Base-by-base conservation (phyloP, 2,797 vertebrate genomes). In the Crocidura indochinensis region DNA sequence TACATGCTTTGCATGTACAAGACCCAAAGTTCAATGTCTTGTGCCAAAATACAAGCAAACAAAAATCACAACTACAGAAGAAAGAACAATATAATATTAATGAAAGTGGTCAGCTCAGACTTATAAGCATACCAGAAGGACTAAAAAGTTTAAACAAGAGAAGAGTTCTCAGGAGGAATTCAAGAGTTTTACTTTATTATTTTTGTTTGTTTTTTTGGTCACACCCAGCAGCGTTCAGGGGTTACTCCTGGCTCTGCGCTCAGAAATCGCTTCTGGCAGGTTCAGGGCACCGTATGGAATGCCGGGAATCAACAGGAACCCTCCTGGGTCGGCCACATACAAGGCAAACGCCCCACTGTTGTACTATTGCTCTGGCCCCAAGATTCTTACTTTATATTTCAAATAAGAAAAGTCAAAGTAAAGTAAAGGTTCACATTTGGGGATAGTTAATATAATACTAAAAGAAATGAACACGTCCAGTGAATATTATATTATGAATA, bases 21-120 rank as follows among this genome's bases (percentile, higher is more conserved):
- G 4, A 17, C 51, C 51, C 17, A 14, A 53, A 53, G 51, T 53
- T 53, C 51, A 53, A 53, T 53, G 11, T 17, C 51, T 53, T 12
- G 12, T 53, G 51, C 2, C 10, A 53, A 53, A 53, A 14, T 17
- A 53, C 4, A 53, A 53, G 51, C 51, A 53, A 53, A 53, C 51
- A 53, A 17, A 47, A 74, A 74, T 15, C 14, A 71, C 19, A 9
- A 80, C 31, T 69, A 89, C 2, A 84, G 22, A 26, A 75, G 10
- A 19, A 77, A 26, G 47, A 87, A 65, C n/a, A 90, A 72, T 20
- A 46, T 91, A 89, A 86, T 71, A 51, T 17, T 83, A 78, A 88
- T 19, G 74, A 49, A 84, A 84, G 22, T 68, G 64, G 87, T 49
- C 6, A 90, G 27, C 60, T 83, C 78, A 64, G 64, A 62, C 73